Conservation (phyloP, 2,113 vertebrate genomes). For the Rhizomys pruinosus region DNA sequence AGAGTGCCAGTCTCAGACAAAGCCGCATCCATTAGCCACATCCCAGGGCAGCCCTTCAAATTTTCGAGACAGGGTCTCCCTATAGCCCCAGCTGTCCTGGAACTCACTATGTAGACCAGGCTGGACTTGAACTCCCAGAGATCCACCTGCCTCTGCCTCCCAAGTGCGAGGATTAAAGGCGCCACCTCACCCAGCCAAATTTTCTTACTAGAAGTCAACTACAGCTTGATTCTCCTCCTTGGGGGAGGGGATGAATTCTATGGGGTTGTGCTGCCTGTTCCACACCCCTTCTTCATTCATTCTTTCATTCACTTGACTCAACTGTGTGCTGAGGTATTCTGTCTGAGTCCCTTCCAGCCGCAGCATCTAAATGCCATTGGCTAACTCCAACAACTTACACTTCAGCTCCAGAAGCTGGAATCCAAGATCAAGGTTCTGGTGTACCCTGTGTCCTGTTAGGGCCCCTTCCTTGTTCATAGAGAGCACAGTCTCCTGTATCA, state of each 20-base stretch:
- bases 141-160: no score
- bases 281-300: not conserved
- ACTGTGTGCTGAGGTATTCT: not conserved
- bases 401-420: not conserved
- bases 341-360: not conserved
- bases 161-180: no score
- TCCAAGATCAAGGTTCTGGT: no score
- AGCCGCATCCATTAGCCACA: not conserved
- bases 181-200: no score
- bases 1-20: not conserved
- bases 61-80: no score
- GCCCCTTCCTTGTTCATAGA: rapidly evolving
- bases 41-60: not conserved
- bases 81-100: no score
- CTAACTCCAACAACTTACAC: not conserved
- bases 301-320: not conserved
- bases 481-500: not conserved
- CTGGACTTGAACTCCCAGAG: no score
- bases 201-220: not conserved
- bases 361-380: rapidly evolving
- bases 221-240: not conserved
- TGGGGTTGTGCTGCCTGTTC: rapidly evolving
- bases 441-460: not conserved
- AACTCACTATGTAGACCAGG: no score
- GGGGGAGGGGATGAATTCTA: rapidly evolving